phyloP scores from a whole-genome alignment of 2,888 invertebrate genomes.

The Cataglyphis albicans region DNA sequence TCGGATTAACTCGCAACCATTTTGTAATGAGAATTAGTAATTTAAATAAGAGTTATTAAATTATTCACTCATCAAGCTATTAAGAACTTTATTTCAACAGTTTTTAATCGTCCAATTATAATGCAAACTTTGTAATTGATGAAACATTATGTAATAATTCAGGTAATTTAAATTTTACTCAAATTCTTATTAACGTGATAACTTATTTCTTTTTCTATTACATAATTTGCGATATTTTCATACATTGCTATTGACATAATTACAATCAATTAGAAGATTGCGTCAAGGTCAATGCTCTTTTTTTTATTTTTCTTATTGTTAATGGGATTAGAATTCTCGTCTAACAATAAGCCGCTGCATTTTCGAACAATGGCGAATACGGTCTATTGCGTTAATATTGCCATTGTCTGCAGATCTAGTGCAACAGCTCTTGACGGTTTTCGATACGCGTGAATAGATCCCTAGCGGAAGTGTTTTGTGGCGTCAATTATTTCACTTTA shows the following conservation, averaged over 20 bases:
- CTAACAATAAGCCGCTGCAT: conserved; percentile 48
- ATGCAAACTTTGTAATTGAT: conserved; percentile 11
- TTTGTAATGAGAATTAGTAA: not conserved
- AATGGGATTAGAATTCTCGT: conserved; percentile 4
- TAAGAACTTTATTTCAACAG: conserved; percentile 20
- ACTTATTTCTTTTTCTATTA: not conserved
- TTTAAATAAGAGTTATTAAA: conserved; percentile 21
- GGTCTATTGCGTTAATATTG: conserved; percentile 74
- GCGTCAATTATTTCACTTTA: conserved; percentile 72
- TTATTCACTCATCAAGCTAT: not conserved
- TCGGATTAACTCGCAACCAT: not conserved
- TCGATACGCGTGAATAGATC: conserved; percentile 72
- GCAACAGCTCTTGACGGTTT: conserved; percentile 67
- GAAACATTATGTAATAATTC: not conserved
- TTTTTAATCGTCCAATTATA: conserved; percentile 24
- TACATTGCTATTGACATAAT: not conserved
- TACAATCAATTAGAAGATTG: not conserved
- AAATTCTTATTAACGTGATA: not conserved
- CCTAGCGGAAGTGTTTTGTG: conserved; percentile 75
- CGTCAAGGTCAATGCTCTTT: not conserved
- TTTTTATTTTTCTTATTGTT: not conserved
- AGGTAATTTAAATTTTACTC: conserved; percentile 16
- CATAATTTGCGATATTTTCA: not conserved
- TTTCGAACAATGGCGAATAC: conserved; percentile 65
- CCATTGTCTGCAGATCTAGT: conserved; percentile 69